These are phyloP conservation scores for Tigriopus japonicus DNA, from an alignment of 1,140 invertebrate genomes.

Conservation along the genomic window DNA sequence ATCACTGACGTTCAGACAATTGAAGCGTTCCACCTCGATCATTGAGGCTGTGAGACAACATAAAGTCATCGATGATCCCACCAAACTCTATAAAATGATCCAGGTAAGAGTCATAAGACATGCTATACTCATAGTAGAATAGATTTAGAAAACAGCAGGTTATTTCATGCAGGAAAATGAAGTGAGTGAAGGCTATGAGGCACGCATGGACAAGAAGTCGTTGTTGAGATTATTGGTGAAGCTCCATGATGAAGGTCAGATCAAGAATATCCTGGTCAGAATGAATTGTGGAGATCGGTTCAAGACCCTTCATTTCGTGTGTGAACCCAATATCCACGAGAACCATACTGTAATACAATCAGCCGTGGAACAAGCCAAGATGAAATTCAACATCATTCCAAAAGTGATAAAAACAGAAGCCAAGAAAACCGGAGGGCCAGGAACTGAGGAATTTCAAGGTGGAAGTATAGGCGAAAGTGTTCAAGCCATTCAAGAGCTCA, in stretches of 20 bases:
- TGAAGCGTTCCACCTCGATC: slow-evolving; percentile 38
- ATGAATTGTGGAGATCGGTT: slow-evolving; percentile 29
- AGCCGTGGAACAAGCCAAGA: slow-evolving; percentile 38
- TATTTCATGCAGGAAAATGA: slow-evolving; percentile 20
- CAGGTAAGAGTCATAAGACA: too few relatives aligned
- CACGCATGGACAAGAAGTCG: slow-evolving; percentile 39
- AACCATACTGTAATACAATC: slow-evolving; percentile 33
- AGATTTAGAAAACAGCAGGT: too few relatives aligned
- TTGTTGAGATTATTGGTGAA: slow-evolving; percentile 35
- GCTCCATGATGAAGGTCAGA: slow-evolving; percentile 34
- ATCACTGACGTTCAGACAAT: slow-evolving; percentile 25
- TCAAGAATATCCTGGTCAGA: slow-evolving; percentile 38
- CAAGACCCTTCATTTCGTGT: slow-evolving; percentile 34
- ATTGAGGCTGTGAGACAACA: slow-evolving; percentile 35
- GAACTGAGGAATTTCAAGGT: not conserved
- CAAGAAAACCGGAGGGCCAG: not conserved
- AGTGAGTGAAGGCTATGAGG: slow-evolving; percentile 33
- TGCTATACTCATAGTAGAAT: too few relatives aligned
- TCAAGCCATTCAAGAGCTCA: slow-evolving; percentile 15
- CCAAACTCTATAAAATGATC: slow-evolving; percentile 32
- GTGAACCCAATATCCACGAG: slow-evolving; percentile 30
- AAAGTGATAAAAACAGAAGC: not conserved
- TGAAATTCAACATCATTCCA: slow-evolving; percentile 29
- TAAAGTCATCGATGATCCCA: slow-evolving; percentile 35
- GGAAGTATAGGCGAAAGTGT: slow-evolving; percentile 6